Conservation (phyloP, 2,113 vertebrate species). For the Marmota flaviventris region DNA sequence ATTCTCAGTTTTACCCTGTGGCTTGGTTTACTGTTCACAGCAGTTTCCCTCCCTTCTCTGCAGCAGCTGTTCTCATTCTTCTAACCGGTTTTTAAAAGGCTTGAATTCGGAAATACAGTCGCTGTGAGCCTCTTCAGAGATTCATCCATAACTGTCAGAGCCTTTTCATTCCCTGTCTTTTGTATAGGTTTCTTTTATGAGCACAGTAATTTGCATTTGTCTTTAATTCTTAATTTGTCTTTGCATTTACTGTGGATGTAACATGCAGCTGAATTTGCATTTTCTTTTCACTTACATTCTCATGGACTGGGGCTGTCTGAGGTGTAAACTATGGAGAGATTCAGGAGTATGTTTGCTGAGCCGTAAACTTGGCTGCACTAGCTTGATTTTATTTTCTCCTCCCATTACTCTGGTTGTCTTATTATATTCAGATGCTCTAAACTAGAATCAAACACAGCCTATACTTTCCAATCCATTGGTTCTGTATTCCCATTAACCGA, state of each 20-base stretch:
- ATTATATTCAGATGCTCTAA: conserved; percentile 81
- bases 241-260: conserved; percentile 78
- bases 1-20: conserved; percentile 74
- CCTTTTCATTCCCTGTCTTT: conserved; percentile 85
- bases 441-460: conserved; percentile 86
- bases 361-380: conserved; percentile 49
- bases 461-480: conserved; percentile 86
- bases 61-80: conserved; percentile 85
- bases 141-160: conserved; percentile 85
- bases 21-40: conserved; percentile 75
- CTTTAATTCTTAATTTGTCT: conserved; percentile 86
- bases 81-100: conserved; percentile 80
- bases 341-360: conserved; percentile 26
- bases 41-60: conserved; percentile 52
- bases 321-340: conserved; percentile 49
- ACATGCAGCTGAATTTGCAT: conserved; percentile 82
- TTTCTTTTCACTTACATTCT: conserved; percentile 76
- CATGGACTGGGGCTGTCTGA: conserved; percentile 43
- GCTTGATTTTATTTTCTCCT: conserved; percentile 68
- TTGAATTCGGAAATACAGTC: conserved; percentile 80
- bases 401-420: conserved; percentile 74
- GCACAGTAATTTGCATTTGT: conserved; percentile 84
- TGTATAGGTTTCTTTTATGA: conserved; percentile 86
- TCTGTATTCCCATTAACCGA: conserved; percentile 91
- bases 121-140: conserved; percentile 81